A percentile compares a stretch with the other conserved stretches of the same genome.
Conservation (phyloP, 1,140 invertebrate species). For the Drosophila bocqueti region DNA sequence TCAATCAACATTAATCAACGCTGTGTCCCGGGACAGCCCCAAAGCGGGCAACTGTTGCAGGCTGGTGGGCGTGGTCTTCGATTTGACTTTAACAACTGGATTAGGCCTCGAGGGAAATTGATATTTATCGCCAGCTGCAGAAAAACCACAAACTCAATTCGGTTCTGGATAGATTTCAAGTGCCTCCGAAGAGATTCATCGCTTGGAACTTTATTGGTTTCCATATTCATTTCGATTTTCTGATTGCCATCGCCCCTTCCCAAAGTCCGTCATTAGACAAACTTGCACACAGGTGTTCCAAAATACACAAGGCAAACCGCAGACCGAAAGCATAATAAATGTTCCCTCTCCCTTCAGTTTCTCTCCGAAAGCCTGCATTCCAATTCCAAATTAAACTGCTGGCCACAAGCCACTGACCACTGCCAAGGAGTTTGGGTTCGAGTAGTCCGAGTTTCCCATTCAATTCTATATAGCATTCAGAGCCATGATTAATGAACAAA, state of each 20-base stretch:
- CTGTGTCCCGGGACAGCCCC: slow-evolving; percentile 27
- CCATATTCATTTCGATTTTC: slow-evolving; percentile 21
- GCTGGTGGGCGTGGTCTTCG: slow-evolving; percentile 3
- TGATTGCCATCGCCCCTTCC: background rate
- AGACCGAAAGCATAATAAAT: slow-evolving; percentile 35
- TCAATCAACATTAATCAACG: slow-evolving; percentile 83
- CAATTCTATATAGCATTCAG: slow-evolving; percentile 3
- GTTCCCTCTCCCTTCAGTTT: background rate
- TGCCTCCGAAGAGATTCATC: slow-evolving; percentile 25
- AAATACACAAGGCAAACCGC: slow-evolving; percentile 36
- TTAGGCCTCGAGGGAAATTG: slow-evolving; percentile 45
- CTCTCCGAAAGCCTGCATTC: background rate
- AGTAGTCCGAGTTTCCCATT: slow-evolving; percentile 15
- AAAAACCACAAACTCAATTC: slow-evolving; percentile 20
- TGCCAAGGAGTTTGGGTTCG: slow-evolving; percentile 12
- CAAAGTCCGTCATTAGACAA: background rate
- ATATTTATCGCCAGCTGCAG: slow-evolving; percentile 40
- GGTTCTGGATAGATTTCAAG: slow-evolving; percentile 20
- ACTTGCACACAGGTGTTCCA: slow-evolving; percentile 32
- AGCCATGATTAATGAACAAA: slow-evolving; percentile 46
- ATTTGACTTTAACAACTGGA: slow-evolving; percentile 60
- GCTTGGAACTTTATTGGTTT: slow-evolving; percentile 28
- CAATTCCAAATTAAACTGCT: slow-evolving; percentile 2
- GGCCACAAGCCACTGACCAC: slow-evolving; percentile 27
- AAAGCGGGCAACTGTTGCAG: slow-evolving; percentile 55